These are phyloP conservation scores for Pterocles burchelli DNA, from an alignment of 2,113 vertebrate genomes.

Conservation along the genomic window DNA sequence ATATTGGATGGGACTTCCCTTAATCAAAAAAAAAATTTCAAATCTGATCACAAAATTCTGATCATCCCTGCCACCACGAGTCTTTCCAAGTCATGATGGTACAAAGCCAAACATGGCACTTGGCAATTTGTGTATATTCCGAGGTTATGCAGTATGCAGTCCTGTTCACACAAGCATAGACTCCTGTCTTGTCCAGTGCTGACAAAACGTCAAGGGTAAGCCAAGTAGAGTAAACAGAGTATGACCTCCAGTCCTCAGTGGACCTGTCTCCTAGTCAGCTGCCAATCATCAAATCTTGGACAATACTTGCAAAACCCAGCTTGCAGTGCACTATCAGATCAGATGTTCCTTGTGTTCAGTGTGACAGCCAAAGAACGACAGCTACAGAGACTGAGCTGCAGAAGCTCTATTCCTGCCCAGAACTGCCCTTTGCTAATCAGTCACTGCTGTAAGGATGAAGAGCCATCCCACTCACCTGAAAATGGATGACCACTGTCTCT, in stretches of 20 bases:
- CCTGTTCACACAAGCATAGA: neutral
- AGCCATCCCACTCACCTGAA: neutral
- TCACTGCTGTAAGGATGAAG: neutral
- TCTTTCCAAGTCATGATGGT: neutral
- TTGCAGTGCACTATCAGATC: neutral
- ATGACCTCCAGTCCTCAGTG: neutral
- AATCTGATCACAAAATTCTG: neutral
- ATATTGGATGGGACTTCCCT: accelerated
- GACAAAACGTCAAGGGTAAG: neutral
- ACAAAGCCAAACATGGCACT: neutral
- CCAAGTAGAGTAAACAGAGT: neutral
- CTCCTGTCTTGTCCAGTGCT: neutral
- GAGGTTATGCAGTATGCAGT: neutral
- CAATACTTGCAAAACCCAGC: neutral
- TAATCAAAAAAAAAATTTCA: neutral
- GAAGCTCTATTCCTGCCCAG: neutral
- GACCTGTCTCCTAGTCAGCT: neutral
- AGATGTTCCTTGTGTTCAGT: neutral
- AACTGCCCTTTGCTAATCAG: neutral
- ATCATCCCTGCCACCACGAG: neutral
- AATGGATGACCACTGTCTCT: neutral
- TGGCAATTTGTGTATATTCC: neutral
- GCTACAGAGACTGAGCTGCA: neutral
- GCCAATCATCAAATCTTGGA: neutral
- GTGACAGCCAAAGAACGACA: neutral